Conservation (phyloP, 2,113 vertebrate genomes). For the Zosterops borbonicus region DNA sequence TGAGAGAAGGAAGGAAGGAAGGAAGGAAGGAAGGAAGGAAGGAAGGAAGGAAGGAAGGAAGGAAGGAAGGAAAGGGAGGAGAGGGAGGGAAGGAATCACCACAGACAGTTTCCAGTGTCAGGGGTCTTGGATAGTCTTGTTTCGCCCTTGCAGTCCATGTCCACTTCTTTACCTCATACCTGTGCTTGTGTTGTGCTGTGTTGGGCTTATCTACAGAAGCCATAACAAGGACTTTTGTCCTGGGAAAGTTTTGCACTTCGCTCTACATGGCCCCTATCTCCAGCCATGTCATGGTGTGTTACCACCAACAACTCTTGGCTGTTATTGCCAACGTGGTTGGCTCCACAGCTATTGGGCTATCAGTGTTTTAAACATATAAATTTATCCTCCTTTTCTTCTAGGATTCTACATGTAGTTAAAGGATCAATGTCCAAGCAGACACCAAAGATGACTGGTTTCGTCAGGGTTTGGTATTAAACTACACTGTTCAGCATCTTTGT, state of each 20-base stretch:
- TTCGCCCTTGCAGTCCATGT: not conserved
- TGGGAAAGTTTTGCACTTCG: not conserved
- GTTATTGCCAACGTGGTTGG: not conserved
- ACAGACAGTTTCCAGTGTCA: not conserved
- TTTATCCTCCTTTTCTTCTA: not conserved
- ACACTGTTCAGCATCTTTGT: not conserved
- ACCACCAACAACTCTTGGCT: not conserved
- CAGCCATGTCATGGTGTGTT: not conserved
- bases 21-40: not conserved
- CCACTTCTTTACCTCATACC: not conserved
- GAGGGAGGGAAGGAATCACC: too few species aligned
- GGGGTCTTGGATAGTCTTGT: not conserved
- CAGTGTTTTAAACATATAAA: not conserved
- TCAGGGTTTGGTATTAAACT: accelerated
- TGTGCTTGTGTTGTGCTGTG: not conserved
- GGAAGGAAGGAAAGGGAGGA: too few species aligned
- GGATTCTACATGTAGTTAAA: not conserved
- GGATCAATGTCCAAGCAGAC: not conserved
- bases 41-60: too few species aligned
- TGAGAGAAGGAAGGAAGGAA: too few species aligned
- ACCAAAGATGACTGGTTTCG: not conserved
- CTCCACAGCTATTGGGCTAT: not conserved
- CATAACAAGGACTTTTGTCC: not conserved
- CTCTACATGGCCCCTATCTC: not conserved
- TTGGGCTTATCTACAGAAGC: not conserved